Conservation (phyloP, 2,797 vertebrate species). For the Clarias fuscus region DNA sequence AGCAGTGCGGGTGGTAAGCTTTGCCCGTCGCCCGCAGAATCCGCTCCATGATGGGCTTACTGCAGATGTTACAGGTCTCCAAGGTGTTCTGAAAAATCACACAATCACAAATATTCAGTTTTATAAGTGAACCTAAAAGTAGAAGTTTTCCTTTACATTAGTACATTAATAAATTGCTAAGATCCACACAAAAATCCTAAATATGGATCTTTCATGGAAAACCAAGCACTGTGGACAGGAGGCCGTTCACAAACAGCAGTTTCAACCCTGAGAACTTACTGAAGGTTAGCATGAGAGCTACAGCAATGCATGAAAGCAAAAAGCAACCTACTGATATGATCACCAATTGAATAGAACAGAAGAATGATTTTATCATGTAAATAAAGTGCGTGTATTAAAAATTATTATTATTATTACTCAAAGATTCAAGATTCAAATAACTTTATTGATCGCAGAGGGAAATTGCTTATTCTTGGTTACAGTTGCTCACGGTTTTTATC, state of each 20-base stretch:
- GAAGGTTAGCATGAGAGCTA: neutral
- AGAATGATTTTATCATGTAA: neutral
- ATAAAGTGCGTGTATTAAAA: neutral
- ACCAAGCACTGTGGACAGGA: neutral
- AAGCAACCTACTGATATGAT: neutral
- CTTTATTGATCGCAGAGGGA: too few species aligned
- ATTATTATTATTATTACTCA: neutral
- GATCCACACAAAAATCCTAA: neutral
- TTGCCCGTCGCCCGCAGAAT: conserved; percentile 95
- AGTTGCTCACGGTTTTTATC: too few species aligned
- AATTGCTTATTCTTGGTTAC: too few species aligned
- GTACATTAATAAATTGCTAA: neutral
- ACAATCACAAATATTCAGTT: conserved; percentile 6
- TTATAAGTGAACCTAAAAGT: neutral
- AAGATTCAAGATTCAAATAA: too few species aligned
- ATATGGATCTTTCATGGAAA: neutral
- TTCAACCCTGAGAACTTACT: neutral
- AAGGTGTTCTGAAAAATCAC: conserved; percentile 85
- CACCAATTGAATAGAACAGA: neutral
- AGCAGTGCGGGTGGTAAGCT: conserved; percentile 98
- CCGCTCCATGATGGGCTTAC: conserved; percentile 96
- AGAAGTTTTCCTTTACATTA: neutral
- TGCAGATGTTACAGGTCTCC: conserved; percentile 93
- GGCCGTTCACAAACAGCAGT: neutral
- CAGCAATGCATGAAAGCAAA: neutral